phyloP scores from a whole-genome alignment of 2,113 vertebrate genomes.

The Chionomys nivalis region DNA sequence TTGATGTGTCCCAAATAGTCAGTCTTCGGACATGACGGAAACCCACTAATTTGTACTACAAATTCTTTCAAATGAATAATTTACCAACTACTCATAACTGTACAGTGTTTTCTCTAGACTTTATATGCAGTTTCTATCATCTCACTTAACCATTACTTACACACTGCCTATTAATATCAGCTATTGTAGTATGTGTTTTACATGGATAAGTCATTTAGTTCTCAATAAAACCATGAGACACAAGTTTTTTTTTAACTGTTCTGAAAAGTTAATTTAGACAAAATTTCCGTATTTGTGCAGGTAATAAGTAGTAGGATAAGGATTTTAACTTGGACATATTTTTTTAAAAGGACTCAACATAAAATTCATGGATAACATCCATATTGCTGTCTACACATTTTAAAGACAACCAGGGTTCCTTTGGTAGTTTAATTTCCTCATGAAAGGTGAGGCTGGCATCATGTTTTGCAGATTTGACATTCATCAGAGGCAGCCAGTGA shows the following conservation, averaged over 20 bases:
- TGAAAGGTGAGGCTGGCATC: background rate
- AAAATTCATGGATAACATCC: background rate
- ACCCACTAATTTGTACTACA: background rate
- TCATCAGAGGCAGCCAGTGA: background rate
- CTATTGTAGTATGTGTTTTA: background rate
- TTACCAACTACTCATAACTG: background rate
- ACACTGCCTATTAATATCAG: background rate
- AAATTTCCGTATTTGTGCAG: background rate
- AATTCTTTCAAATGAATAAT: background rate
- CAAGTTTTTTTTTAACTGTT: background rate
- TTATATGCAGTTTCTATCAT: background rate
- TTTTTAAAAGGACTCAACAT: background rate
- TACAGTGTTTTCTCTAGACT: background rate
- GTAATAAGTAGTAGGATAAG: background rate
- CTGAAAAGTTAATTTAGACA: background rate
- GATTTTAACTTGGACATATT: background rate
- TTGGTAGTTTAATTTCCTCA: background rate
- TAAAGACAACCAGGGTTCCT: background rate
- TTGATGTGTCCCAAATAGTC: background rate
- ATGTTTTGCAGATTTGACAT: background rate
- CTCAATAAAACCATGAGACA: background rate
- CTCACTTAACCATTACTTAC: background rate
- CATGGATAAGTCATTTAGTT: background rate
- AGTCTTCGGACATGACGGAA: background rate
- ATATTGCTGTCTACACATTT: background rate